Base-by-base conservation (phyloP, 1,140 invertebrate genomes). In the Drosophila ercepeae region DNA sequence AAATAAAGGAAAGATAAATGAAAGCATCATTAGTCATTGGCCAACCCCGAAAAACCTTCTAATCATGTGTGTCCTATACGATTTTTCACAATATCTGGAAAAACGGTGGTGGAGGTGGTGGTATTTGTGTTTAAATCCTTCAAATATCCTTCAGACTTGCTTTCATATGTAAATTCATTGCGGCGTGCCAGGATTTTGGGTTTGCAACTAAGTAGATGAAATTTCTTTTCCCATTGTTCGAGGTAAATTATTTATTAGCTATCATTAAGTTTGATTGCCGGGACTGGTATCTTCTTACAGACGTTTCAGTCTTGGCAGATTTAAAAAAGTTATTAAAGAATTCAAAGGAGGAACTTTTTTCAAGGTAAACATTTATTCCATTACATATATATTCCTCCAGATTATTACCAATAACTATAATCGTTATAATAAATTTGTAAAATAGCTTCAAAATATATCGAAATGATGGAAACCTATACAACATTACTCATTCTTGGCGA, bases 141-240 rank as follows among this genome's bases (percentile, higher is more conserved):
- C n/a, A n/a, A n/a, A n/a, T 32, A 45, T 65, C 46, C 29, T 25
- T 21, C 19, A 65, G 27, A 52, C 21, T 19, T 27, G 27, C 44
- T 55, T 74, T 74, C 70, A 73, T 73, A 65, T 74, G 70, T 25
- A 74, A 74, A 74, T 74, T 65, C 36, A 51, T 51, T 70, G 46
- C 23, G 27, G 14, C 18, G 32, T 45, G 32, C 14, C 53, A 50
- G 39, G 52, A 57, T 50, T 60, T 42, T 36, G 42, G 27, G 39
- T 23, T 27, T 73, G 69, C 9, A 63, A 64, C 57, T 48, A 54
- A 73, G 68, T 71, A 51, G 21, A 4, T 36, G 4, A 5, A 8
- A 13, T 52, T 42, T 18, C 8, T 36, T 29, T 49, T 25, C 23
- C 42, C 32, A 49, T 65, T 67, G 63, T 67, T 16, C 45, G 54